Evolutionary conservation across 2,113 vertebrate species (phyloP).

Genomic region (Orientallactaga bullata): DNA sequence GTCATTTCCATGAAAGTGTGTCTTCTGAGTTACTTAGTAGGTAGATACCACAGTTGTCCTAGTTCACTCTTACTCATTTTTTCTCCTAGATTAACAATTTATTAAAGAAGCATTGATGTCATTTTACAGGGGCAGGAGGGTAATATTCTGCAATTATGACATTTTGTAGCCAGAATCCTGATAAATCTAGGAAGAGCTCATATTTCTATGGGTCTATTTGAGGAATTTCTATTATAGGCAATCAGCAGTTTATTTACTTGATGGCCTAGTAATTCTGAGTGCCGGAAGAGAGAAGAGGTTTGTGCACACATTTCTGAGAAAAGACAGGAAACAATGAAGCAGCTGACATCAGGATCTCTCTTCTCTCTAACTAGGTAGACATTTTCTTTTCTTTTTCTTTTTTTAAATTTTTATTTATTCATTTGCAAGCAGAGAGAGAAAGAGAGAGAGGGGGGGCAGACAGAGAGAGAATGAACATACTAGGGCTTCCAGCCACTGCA

Average conservation of each 20-base stretch:
- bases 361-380: background rate
- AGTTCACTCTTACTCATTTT: background rate
- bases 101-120: background rate
- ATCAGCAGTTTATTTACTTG: background rate
- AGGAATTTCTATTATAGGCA: background rate
- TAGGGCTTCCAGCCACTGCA: too few relatives aligned
- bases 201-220: background rate
- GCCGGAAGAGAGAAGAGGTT: background rate
- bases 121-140: background rate
- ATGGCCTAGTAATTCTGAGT: background rate
- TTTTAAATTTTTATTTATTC: too few relatives aligned
- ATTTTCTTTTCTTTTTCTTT: too few relatives aligned
- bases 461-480: too few relatives aligned
- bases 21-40: background rate
- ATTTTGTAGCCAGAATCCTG: conserved; percentile 19
- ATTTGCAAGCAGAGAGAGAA: too few relatives aligned
- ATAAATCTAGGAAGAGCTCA: background rate
- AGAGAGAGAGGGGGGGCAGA: too few relatives aligned
- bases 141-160: conserved; percentile 26
- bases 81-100: background rate
- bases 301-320: background rate
- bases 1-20: background rate
- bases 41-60: background rate
- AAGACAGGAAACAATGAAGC: background rate
- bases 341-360: background rate